Conservation (phyloP, 2,113 vertebrate genomes). For the Ifrita kowaldi region DNA sequence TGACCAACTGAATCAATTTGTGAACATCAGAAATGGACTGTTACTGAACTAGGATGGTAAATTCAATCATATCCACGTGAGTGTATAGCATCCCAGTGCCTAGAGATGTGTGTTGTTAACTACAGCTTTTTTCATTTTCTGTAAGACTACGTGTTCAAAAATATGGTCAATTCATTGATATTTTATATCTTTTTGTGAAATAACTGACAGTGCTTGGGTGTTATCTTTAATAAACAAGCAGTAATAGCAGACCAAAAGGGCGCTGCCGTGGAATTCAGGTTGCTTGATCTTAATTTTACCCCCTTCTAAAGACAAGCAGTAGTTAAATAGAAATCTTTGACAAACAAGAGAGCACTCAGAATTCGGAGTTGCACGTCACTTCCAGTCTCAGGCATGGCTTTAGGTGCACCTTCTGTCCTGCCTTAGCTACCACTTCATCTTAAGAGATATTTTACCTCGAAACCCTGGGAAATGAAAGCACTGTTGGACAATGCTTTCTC, state of each 20-base stretch:
- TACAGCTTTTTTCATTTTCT: background rate
- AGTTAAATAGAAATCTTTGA: background rate
- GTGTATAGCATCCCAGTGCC: background rate
- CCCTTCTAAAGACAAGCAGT: background rate
- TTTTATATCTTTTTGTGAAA: background rate
- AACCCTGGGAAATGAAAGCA: background rate
- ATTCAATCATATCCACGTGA: background rate
- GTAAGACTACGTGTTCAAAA: background rate
- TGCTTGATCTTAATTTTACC: background rate
- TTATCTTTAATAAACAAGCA: background rate
- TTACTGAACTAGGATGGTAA: background rate
- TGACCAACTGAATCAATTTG: background rate
- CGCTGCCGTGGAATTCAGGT: background rate
- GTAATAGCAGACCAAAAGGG: background rate
- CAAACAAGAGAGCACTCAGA: accelerated
- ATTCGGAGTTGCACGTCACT: background rate
- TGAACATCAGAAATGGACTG: background rate
- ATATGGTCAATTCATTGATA: background rate
- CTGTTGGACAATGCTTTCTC: background rate
- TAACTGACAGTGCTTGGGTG: background rate
- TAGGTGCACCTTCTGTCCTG: background rate
- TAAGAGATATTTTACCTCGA: background rate
- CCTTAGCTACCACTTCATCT: background rate
- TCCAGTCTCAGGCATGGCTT: background rate
- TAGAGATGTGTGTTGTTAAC: background rate